These are phyloP conservation scores for Eretmochelys imbricata DNA, from an alignment of 2,113 vertebrate species.

Conservation along the genomic window DNA sequence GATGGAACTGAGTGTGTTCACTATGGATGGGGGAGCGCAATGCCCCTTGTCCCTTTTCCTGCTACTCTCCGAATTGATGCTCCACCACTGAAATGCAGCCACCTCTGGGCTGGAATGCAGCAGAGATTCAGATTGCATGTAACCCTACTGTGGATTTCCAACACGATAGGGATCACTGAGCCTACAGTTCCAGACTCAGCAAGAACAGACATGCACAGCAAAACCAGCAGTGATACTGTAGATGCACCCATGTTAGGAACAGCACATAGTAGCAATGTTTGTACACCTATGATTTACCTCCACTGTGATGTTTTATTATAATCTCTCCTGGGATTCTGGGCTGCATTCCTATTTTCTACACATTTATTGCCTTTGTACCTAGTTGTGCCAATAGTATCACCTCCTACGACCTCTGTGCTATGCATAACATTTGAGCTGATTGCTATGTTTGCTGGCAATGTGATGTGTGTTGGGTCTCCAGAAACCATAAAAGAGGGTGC, in stretches of 20 bases:
- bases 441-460: not conserved
- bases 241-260: accelerated
- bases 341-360: accelerated
- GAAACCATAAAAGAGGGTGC: not conserved
- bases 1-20: not conserved
- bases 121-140: not conserved
- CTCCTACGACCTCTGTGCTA: not conserved
- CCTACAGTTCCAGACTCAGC: not conserved
- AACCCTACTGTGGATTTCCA: not conserved
- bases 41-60: accelerated
- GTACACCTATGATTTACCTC: accelerated
- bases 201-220: accelerated
- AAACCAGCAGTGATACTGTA: not conserved
- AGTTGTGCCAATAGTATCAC: not conserved
- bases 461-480: not conserved
- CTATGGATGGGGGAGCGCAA: not conserved
- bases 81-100: not conserved
- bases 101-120: not conserved
- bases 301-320: accelerated
- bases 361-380: slow-evolving; percentile 1
- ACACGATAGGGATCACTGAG: not conserved
- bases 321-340: not conserved
- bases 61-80: not conserved
- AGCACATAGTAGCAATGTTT: accelerated
- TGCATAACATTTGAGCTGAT: not conserved